These are phyloP conservation scores for Adineta ricciae DNA, from an alignment of 2,888 invertebrate species.

Conservation along the genomic window DNA sequence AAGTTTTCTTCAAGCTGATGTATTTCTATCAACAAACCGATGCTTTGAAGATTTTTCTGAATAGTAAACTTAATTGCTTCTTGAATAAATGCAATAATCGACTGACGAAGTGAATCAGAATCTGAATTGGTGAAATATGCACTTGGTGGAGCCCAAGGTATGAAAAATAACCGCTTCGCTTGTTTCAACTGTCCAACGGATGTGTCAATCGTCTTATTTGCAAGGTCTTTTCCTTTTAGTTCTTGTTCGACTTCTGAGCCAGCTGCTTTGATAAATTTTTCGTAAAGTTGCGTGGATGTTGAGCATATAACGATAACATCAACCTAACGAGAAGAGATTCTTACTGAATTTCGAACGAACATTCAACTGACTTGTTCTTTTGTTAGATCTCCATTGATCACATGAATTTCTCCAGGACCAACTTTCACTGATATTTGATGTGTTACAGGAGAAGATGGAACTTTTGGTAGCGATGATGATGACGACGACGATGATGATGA, in stretches of 20 bases:
- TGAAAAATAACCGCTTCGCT: neutral
- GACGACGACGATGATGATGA: no score
- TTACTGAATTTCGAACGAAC: neutral
- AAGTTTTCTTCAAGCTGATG: neutral
- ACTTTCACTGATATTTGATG: no score
- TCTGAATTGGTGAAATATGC: neutral
- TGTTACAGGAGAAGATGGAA: neutral
- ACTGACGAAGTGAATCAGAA: neutral
- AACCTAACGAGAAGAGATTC: neutral
- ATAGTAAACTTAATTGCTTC: neutral
- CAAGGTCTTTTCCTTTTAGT: neutral
- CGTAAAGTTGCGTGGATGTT: neutral
- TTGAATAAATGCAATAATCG: neutral
- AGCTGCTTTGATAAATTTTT: neutral
- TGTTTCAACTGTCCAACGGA: neutral
- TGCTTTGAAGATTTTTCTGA: neutral
- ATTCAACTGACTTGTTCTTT: neutral
- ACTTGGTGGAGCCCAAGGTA: neutral
- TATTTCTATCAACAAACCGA: neutral
- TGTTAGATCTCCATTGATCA: neutral
- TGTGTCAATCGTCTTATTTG: neutral
- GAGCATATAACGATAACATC: slow-evolving; percentile 13
- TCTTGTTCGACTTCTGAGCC: neutral
- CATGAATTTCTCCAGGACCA: neutral
- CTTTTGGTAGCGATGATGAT: neutral